Conservation (phyloP, 2,113 vertebrate genomes). For the Oxyruncus cristatus region DNA sequence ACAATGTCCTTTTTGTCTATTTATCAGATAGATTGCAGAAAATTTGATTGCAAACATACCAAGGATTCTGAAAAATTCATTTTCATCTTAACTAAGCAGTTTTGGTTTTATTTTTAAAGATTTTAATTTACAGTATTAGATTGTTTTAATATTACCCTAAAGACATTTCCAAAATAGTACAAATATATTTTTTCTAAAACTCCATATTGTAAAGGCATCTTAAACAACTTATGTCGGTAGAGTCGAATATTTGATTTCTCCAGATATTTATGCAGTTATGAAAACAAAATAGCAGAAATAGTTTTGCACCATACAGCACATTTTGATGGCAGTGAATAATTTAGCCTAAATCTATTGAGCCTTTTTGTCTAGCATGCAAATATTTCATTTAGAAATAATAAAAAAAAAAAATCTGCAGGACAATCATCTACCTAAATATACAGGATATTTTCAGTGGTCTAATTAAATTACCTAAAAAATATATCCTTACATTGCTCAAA, state of each 20-base stretch:
- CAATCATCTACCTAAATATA: slow-evolving; percentile 62
- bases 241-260: slow-evolving; percentile 9
- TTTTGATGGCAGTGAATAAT: slow-evolving; percentile 69
- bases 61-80: slow-evolving; percentile 43
- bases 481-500: slow-evolving; percentile 77
- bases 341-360: slow-evolving; percentile 64
- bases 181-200: not conserved
- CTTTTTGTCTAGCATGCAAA: slow-evolving; percentile 60
- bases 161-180: slow-evolving; percentile 9
- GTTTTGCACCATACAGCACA: slow-evolving; percentile 66
- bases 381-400: slow-evolving; percentile 31
- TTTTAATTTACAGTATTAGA: slow-evolving; percentile 35
- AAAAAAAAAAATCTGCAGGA: not conserved
- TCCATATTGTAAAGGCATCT: not conserved
- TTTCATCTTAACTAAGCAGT: not conserved
- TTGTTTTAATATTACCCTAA: slow-evolving; percentile 58
- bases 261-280: slow-evolving; percentile 2
- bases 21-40: slow-evolving; percentile 35
- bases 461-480: slow-evolving; percentile 65
- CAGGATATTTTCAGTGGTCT: slow-evolving; percentile 56
- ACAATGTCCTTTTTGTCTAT: slow-evolving; percentile 10
- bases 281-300: slow-evolving; percentile 55
- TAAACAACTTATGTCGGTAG: not conserved
- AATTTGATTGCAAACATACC: not conserved
- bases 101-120: slow-evolving; percentile 48